These are phyloP conservation scores for Piaya cayana DNA, from an alignment of 2,113 vertebrate species.

Conservation along the genomic window DNA sequence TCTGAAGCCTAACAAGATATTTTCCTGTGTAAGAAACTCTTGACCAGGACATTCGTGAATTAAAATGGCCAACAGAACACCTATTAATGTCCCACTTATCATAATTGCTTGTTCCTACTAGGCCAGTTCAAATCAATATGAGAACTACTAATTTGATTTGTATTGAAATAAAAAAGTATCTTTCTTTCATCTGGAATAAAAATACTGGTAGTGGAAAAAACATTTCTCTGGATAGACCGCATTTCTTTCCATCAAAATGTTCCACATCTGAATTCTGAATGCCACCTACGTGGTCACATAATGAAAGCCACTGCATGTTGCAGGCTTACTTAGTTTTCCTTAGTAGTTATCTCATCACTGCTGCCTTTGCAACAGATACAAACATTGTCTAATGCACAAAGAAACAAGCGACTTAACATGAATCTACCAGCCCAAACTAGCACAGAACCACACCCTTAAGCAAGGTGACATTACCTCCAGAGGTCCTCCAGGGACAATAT, in stretches of 20 bases:
- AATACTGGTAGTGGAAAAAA: background rate
- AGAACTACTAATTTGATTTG: slow-evolving; percentile 14
- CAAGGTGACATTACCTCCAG: background rate
- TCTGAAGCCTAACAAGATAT: background rate
- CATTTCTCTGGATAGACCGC: background rate
- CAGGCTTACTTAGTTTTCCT: background rate
- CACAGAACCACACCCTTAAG: background rate
- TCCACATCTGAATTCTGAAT: background rate
- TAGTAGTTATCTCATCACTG: background rate
- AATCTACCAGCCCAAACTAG: background rate
- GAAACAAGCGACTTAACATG: background rate
- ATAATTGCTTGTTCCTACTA: background rate
- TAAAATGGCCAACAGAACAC: background rate
- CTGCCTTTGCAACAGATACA: background rate
- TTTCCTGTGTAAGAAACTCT: background rate
- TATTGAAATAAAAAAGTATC: background rate
- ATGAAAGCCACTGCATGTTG: background rate
- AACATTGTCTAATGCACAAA: background rate
- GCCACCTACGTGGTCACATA: background rate
- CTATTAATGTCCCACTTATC: background rate
- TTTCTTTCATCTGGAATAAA: background rate
- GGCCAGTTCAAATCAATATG: background rate
- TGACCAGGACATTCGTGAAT: slow-evolving; percentile 6
- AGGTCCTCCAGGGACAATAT: background rate
- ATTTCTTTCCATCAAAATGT: background rate